phyloP scores from a whole-genome alignment of 2,797 vertebrate genomes.

The Alectoris magna region DNA sequence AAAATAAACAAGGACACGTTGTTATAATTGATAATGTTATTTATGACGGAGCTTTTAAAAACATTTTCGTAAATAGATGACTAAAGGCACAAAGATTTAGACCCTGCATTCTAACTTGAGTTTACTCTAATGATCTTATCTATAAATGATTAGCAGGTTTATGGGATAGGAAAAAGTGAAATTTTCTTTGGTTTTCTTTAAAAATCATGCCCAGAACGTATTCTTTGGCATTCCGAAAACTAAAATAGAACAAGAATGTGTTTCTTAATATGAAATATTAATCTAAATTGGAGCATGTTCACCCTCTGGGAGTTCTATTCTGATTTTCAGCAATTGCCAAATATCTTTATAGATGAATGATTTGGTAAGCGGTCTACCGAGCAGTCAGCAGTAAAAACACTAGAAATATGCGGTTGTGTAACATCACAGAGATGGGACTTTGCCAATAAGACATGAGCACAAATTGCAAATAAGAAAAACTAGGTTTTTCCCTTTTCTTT shows the following conservation, averaged over 20 bases:
- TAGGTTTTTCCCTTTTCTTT: background rate
- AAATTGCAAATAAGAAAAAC: background rate
- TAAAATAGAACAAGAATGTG: constrained; percentile 42
- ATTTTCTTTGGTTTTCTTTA: constrained; percentile 47
- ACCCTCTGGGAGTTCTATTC: constrained; percentile 22
- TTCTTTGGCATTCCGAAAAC: constrained; percentile 49
- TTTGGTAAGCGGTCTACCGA: constrained; percentile 18
- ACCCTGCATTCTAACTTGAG: constrained; percentile 12
- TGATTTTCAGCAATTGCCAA: constrained; percentile 44
- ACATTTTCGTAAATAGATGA: constrained; percentile 1
- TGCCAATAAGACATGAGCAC: background rate
- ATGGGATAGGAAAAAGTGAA: constrained; percentile 30
- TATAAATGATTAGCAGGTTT: constrained; percentile 55
- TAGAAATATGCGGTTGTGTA: background rate
- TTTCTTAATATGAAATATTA: constrained; percentile 39
- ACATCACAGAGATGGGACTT: background rate
- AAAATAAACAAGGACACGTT: background rate
- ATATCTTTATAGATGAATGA: constrained; percentile 31
- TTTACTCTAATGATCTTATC: constrained; percentile 54
- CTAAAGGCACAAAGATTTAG: constrained; percentile 49
- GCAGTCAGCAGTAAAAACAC: background rate
- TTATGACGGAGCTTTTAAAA: constrained; percentile 34
- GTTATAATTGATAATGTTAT: constrained; percentile 20
- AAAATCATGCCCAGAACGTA: constrained; percentile 42
- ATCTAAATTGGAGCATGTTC: constrained; percentile 23